These are phyloP conservation scores for Acipenser ruthenus DNA, from an alignment of 2,797 vertebrate genomes.

Conservation along the genomic window DNA sequence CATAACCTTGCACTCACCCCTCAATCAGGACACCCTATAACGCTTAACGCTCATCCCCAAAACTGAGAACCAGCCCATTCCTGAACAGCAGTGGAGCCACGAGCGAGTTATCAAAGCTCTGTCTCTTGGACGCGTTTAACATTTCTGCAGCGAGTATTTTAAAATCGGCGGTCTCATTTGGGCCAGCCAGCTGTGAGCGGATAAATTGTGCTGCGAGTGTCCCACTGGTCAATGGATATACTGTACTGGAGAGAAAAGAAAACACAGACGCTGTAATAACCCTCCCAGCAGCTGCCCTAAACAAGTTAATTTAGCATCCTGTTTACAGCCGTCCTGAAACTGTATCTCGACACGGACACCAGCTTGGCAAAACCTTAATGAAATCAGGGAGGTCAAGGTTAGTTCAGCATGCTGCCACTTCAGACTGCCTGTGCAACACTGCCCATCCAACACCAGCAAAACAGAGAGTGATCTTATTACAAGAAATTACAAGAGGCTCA, in stretches of 20 bases:
- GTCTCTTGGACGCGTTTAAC: not conserved
- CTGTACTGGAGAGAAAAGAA: constrained; percentile 26
- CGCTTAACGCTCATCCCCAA: too few species aligned
- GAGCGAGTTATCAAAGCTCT: too few species aligned
- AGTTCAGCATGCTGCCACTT: constrained; percentile 53
- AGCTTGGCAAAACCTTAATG: constrained; percentile 66
- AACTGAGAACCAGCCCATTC: too few species aligned
- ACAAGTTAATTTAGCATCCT: constrained; percentile 75
- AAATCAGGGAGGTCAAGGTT: constrained; percentile 66
- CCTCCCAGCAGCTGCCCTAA: constrained; percentile 66
- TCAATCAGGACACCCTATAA: too few species aligned
- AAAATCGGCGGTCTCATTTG: constrained; percentile 9
- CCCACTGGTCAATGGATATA: constrained; percentile 31
- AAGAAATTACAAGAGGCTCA: not conserved
- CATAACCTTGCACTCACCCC: too few species aligned
- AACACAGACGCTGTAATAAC: constrained; percentile 37
- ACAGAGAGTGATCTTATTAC: not conserved
- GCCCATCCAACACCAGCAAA: not conserved
- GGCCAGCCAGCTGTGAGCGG: constrained; percentile 18
- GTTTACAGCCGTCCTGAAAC: constrained; percentile 72
- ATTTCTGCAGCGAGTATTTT: constrained; percentile 14
- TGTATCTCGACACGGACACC: constrained; percentile 61
- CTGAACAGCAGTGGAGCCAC: too few species aligned
- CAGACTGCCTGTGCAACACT: constrained; percentile 7
- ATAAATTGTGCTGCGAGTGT: constrained; percentile 9